Evolutionary conservation across 2,888 invertebrate species (phyloP).

Genomic region (Noctua janthina): DNA sequence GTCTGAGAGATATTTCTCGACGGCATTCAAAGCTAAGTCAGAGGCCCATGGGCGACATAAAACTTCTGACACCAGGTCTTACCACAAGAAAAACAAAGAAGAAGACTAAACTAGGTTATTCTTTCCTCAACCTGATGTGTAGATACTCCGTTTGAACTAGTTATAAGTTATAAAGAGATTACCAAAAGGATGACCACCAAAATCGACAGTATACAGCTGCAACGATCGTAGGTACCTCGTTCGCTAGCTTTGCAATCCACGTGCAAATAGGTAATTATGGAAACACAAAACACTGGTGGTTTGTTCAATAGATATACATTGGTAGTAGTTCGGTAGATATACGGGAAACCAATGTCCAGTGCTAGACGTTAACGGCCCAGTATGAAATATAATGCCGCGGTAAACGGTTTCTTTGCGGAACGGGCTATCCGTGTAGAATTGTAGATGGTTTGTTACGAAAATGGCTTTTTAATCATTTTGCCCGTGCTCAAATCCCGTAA

Average conservation of each 20-base stretch:
- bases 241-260: conserved; percentile 7
- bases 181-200: not conserved
- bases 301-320: not conserved
- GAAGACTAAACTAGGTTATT: not conserved
- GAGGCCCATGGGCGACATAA: too few relatives aligned
- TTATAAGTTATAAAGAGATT: not conserved
- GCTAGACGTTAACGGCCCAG: conserved; percentile 7
- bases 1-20: too few relatives aligned
- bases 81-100: too few relatives aligned
- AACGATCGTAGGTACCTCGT: not conserved
- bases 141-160: not conserved
- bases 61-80: too few relatives aligned
- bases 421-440: conserved; percentile 4
- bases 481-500: not conserved
- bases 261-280: conserved; percentile 25
- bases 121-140: not conserved
- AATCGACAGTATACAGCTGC: not conserved
- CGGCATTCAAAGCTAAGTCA: too few relatives aligned
- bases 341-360: conserved; percentile 12
- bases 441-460: not conserved
- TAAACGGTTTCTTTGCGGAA: conserved; percentile 19
- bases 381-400: conserved; percentile 18
- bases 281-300: conserved; percentile 3
- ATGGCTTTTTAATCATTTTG: not conserved
- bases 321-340: not conserved